These are phyloP conservation scores for Callimorpha dominula DNA, from an alignment of 2,888 invertebrate species.

Conservation along the genomic window DNA sequence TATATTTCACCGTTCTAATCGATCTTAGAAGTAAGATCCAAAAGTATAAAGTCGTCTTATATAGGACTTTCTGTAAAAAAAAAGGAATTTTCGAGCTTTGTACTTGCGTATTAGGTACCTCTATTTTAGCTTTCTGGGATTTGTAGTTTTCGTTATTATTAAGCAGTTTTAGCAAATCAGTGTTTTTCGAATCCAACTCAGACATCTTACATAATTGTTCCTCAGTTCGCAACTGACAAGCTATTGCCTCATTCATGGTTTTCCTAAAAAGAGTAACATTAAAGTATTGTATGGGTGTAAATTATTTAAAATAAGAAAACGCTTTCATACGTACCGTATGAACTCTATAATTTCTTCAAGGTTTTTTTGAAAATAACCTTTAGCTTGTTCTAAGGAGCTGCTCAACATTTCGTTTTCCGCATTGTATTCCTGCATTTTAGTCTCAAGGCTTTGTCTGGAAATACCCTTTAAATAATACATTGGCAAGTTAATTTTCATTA, in stretches of 20 bases:
- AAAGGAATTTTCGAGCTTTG: background rate
- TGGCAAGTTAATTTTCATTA: background rate
- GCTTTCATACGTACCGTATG: constrained; percentile 60
- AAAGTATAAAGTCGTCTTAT: no score
- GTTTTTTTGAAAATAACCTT: constrained; percentile 66
- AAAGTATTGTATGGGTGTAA: background rate
- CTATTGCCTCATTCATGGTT: constrained; percentile 67
- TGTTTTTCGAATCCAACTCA: constrained; percentile 69
- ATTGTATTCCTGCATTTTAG: constrained; percentile 74
- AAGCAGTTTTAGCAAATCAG: constrained; percentile 71
- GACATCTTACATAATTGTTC: constrained; percentile 67
- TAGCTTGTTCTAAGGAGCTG: constrained; percentile 64
- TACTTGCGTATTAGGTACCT: constrained; percentile 55
- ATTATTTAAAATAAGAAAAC: background rate
- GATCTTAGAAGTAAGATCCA: no score
- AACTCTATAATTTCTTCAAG: constrained; percentile 65
- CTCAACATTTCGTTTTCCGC: constrained; percentile 75
- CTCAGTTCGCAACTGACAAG: constrained; percentile 68
- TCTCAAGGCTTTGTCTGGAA: constrained; percentile 60
- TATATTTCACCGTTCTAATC: no score
- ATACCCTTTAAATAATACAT: constrained; percentile 58
- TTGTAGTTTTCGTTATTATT: constrained; percentile 63
- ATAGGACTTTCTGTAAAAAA: background rate
- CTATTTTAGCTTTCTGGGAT: constrained; percentile 62
- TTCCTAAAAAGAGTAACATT: constrained; percentile 59